These are phyloP conservation scores for Hystrix cristata DNA, from an alignment of 2,113 vertebrate genomes.

Conservation along the genomic window DNA sequence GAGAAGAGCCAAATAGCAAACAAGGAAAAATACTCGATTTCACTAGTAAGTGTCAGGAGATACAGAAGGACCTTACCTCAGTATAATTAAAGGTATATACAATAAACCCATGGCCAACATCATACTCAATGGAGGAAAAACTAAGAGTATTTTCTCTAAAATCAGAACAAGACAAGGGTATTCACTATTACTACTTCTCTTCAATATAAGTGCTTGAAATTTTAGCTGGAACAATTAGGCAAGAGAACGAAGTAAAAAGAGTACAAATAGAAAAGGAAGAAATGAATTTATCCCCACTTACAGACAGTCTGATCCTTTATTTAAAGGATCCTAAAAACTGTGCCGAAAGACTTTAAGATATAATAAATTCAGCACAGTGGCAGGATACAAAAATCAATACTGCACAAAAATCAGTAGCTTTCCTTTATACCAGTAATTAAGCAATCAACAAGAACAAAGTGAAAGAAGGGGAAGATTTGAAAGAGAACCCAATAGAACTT, in stretches of 20 bases:
- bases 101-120: neutral
- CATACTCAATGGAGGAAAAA: neutral
- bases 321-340: neutral
- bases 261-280: neutral
- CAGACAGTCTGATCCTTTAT: neutral
- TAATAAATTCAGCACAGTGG: neutral
- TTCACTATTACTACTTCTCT: neutral
- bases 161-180: neutral
- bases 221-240: neutral
- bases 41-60: neutral
- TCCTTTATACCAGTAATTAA: neutral
- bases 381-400: neutral
- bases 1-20: neutral
- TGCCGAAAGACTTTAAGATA: neutral
- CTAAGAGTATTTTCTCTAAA: neutral
- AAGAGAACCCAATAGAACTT: constrained; percentile 46
- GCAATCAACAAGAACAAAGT: neutral
- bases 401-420: neutral
- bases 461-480: neutral
- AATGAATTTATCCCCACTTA: neutral
- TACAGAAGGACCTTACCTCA: neutral
- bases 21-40: neutral
- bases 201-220: neutral
- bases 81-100: neutral
- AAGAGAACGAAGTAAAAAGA: neutral